phyloP scores from a whole-genome alignment of 2,113 vertebrate genomes.

The Silurus glanis region DNA sequence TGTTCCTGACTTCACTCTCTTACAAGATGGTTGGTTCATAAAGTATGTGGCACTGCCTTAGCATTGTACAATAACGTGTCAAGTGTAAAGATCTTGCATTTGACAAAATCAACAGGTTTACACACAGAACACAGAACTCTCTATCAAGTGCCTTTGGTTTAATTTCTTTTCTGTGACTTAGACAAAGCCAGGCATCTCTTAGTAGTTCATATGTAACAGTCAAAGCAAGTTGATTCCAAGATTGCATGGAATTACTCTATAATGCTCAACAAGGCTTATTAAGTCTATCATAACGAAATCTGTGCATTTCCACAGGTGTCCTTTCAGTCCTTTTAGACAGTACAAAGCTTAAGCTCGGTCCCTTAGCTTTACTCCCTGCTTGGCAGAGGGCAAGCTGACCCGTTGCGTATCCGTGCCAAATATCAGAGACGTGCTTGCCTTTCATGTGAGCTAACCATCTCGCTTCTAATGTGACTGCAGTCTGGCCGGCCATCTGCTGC shows the following conservation, averaged over 20 bases:
- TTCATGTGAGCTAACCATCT: constrained; percentile 66
- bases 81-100: constrained; percentile 10
- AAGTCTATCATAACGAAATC: background rate
- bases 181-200: background rate
- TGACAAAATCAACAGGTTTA: background rate
- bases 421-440: constrained; percentile 65
- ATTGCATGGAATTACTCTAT: background rate
- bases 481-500: constrained; percentile 75
- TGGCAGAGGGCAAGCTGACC: constrained; percentile 20
- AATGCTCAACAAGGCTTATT: background rate
- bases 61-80: background rate
- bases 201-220: background rate
- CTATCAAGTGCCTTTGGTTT: background rate
- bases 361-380: constrained; percentile 35
- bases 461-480: constrained; percentile 68
- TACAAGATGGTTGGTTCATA: background rate
- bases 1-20: constrained; percentile 55
- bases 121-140: background rate
- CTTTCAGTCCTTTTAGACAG: constrained; percentile 8
- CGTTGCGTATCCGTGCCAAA: constrained; percentile 42
- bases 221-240: background rate
- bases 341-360: constrained; percentile 14
- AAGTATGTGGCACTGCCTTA: background rate
- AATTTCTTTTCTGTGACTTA: background rate
- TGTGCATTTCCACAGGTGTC: background rate